A percentile compares a stretch with the other conserved stretches of the same genome.
phyloP scores from a whole-genome alignment of 2,888 invertebrate species.

The Hyppa rectilinea region DNA sequence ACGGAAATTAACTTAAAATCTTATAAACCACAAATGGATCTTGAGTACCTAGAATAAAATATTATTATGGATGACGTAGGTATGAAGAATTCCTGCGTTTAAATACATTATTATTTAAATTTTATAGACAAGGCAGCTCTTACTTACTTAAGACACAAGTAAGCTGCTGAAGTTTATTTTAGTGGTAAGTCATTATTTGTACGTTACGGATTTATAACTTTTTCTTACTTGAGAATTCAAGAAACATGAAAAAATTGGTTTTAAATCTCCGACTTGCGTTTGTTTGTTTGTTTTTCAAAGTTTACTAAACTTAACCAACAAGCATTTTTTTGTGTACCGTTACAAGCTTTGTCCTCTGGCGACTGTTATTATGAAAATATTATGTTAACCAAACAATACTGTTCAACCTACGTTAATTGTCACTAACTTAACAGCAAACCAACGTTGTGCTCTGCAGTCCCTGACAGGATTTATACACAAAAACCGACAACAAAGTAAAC shows the following conservation, averaged over 20 bases:
- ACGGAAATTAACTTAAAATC: conserved; percentile 26
- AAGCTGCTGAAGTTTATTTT: conserved; percentile 6
- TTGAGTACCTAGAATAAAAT: conserved; percentile 14
- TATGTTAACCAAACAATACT: background rate
- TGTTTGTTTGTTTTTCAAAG: background rate
- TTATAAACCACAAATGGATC: conserved; percentile 41
- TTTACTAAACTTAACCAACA: background rate
- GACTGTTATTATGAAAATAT: no score
- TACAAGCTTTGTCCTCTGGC: background rate
- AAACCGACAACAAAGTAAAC: background rate
- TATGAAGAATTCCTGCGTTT: conserved; percentile 6
- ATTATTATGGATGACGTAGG: background rate
- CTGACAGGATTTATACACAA: background rate
- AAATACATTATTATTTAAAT: conserved; percentile 40
- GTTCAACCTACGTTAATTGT: no score
- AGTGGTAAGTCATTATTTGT: background rate
- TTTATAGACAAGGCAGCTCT: conserved; percentile 18
- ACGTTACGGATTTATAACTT: background rate
- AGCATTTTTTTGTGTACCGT: background rate
- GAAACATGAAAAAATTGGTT: conserved; percentile 1
- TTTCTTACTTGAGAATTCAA: background rate
- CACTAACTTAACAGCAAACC: background rate
- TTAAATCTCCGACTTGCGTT: background rate
- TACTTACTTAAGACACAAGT: background rate
- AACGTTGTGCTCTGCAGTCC: background rate